phyloP scores from a whole-genome alignment of 1,140 invertebrate genomes.

The Formica exsecta region DNA sequence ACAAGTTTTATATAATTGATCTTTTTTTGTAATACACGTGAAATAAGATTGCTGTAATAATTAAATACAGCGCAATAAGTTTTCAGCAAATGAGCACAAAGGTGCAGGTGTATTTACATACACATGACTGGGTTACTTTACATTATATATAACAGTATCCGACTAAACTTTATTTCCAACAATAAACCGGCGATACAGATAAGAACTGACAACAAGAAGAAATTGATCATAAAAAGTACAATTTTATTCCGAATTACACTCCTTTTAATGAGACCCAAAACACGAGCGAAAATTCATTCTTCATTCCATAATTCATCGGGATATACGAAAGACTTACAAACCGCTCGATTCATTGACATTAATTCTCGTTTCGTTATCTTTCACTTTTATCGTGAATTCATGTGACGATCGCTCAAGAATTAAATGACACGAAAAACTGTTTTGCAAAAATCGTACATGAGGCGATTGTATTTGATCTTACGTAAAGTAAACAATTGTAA shows the following conservation, averaged over 20 bases:
- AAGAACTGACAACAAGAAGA: not conserved
- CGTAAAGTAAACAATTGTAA: not conserved
- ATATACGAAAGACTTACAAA: not conserved
- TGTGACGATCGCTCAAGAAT: not conserved
- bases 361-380: slow-evolving; percentile 2
- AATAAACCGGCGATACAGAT: not conserved
- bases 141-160: slow-evolving; percentile 15
- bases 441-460: not conserved
- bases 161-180: slow-evolving; percentile 23
- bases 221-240: not conserved
- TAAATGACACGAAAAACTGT: not conserved
- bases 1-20: too few species aligned
- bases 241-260: not conserved
- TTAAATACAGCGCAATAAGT: too few species aligned
- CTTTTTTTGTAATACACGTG: too few species aligned
- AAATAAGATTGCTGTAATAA: too few species aligned
- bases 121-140: not conserved
- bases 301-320: not conserved
- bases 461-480: not conserved
- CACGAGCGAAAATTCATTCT: not conserved
- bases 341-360: too few species aligned
- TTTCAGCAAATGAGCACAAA: too few species aligned
- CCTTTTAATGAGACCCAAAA: slow-evolving; percentile 13
- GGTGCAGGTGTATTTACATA: too few species aligned
- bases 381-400: not conserved